Base-by-base conservation (phyloP, 1,140 invertebrate species). In the Solenopsis fugax region DNA sequence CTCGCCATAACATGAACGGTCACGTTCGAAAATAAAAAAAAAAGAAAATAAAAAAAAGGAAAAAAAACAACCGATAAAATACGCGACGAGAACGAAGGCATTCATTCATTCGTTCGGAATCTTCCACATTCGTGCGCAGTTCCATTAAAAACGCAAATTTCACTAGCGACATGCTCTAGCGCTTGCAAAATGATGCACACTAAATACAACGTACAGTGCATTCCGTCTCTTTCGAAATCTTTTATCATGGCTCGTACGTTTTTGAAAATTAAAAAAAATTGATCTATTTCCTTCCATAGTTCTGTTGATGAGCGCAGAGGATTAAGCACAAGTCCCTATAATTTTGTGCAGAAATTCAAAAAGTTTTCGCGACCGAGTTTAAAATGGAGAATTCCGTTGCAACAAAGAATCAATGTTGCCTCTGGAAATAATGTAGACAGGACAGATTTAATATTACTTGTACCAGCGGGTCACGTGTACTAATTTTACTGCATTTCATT, bases 131-230 rank as follows among this genome's bases (percentile, higher is more conserved):
- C 34, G 65, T 41, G 69, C 52, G 24, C 41, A 4, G 69, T 29
- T 60, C 54, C 45, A 84, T 84, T 84, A 84, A 84, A 84, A 84
- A 84, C 80, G 80, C 69, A 84, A 84, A 75, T 84, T 84, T 84
- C 29, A 73, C 24, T 41, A 48, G 18, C 24, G n/a, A 64, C 41
- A 2, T 13, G 54, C 56, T 60, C 16, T 50, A 58, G 18, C 21
- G 29, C 73, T 84, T 37, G 37, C 45, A 12, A 62, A 84, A 84
- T 18, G 56, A 37, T 45, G 69, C 24, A 54, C 50, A 7, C 62
- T 16, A 50, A 67, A 78, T 41, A 18, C 24, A 2, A 52, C 41
- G 34, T 16, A 64, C 4, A 9, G 56, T 7, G 16, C 75, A 16
- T 65, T 52, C 9, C 34, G 24, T 16, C 34, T 58, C 13, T 58